A percentile compares a stretch with the other conserved stretches of the same genome.
phyloP scores from a whole-genome alignment of 2,888 invertebrate genomes.

The Parelbella ahira region DNA sequence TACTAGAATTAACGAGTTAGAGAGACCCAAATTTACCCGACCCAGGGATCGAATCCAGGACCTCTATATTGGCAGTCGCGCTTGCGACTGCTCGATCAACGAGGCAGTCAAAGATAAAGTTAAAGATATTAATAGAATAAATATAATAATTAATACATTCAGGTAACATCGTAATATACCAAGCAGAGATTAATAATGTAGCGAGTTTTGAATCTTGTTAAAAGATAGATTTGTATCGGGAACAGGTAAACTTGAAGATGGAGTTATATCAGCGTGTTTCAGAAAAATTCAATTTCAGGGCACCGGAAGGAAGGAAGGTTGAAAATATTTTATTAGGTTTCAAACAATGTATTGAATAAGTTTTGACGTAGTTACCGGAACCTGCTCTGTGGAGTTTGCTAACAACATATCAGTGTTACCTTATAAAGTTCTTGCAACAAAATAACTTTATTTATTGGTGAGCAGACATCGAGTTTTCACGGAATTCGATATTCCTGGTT shows the following conservation, averaged over 20 bases:
- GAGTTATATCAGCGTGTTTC: conserved; percentile 14
- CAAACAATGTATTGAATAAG: conserved; percentile 27
- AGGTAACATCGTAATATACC: too few species aligned
- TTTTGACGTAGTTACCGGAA: conserved; percentile 25
- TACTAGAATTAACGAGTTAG: too few species aligned
- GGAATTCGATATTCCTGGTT: conserved; percentile 9
- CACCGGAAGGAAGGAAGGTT: conserved; percentile 20
- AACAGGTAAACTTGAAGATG: conserved; percentile 11
- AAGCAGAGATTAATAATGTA: too few species aligned
- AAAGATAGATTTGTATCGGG: conserved; percentile 12
- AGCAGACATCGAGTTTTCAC: conserved; percentile 11
- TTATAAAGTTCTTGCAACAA: conserved; percentile 13
- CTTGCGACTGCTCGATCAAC: too few species aligned
- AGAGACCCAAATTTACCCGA: too few species aligned
- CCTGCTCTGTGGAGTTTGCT: conserved; percentile 18
- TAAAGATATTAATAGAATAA: too few species aligned
- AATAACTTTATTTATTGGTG: conserved; percentile 20
- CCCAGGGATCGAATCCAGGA: too few species aligned
- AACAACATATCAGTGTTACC: conserved; percentile 19
- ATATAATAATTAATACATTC: too few species aligned
- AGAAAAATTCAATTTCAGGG: conserved; percentile 21
- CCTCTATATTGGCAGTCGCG: too few species aligned
- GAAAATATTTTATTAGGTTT: conserved; percentile 26
- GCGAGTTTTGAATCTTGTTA: conserved; percentile 18
- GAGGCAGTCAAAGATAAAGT: too few species aligned